Percentiles rank a stretch among this genome's conserved stretches.
phyloP scores from a whole-genome alignment of 2,797 vertebrate genomes.

The Acropternis orthonyx region DNA sequence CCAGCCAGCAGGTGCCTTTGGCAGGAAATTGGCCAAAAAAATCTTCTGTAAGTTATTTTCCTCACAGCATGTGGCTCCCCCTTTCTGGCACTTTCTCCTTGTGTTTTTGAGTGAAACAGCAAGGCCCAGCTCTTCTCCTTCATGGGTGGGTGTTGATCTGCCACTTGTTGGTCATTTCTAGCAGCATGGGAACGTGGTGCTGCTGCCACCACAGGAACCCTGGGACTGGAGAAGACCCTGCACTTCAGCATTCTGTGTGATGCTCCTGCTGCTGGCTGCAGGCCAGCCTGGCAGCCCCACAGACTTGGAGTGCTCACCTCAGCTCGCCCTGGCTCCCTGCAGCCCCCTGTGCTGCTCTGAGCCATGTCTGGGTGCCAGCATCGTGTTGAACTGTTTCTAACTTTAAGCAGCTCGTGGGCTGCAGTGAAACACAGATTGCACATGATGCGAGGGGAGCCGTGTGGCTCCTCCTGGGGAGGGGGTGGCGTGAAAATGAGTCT shows the following conservation, averaged over 20 bases:
- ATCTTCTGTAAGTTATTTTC: not conserved
- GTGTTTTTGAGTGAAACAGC: not conserved
- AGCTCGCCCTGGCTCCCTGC: not conserved
- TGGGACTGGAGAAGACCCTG: rapidly evolving
- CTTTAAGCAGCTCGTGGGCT: conserved; percentile 21
- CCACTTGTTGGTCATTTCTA: not conserved
- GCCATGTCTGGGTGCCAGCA: not conserved
- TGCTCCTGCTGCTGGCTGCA: not conserved
- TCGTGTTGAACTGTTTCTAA: not conserved
- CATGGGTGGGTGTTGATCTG: not conserved
- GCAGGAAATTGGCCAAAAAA: not conserved
- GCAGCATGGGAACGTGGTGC: not conserved
- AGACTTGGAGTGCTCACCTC: not conserved
- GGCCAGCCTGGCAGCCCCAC: not conserved
- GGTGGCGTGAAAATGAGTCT: not conserved
- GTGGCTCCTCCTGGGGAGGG: not conserved
- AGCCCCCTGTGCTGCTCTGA: not conserved
- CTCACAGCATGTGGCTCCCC: not conserved
- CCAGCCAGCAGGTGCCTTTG: not conserved
- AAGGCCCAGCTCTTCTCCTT: not conserved
- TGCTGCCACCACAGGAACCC: rapidly evolving
- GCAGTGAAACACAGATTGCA: not conserved
- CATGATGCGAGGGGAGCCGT: not conserved
- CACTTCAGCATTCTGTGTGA: rapidly evolving
- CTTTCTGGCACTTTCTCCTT: not conserved